phyloP scores from a whole-genome alignment of 2,888 invertebrate genomes.

The Chloromyia formosa region DNA sequence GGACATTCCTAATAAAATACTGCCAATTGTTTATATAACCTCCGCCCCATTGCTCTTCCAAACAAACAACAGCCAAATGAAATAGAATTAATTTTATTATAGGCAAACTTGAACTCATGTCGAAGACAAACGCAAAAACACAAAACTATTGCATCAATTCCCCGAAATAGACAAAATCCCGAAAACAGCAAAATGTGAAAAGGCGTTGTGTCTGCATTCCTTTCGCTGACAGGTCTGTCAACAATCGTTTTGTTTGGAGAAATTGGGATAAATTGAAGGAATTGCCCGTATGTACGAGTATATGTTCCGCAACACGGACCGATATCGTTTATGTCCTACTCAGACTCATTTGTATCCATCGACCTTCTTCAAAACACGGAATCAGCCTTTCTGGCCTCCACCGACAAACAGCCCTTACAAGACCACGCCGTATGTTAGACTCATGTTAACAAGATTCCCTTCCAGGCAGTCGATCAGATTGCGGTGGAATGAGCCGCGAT shows the following conservation, averaged over 20 bases:
- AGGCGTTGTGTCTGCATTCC: slow-evolving; percentile 42
- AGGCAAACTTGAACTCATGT: not conserved
- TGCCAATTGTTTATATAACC: too few relatives aligned
- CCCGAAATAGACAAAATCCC: slow-evolving; percentile 12
- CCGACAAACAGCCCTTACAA: slow-evolving; percentile 38
- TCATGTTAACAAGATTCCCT: slow-evolving; percentile 40
- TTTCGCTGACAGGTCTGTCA: slow-evolving; percentile 44
- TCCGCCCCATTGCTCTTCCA: too few relatives aligned
- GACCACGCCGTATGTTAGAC: slow-evolving; percentile 43
- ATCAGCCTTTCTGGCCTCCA: slow-evolving; percentile 15
- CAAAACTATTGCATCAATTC: not conserved
- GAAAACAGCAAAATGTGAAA: slow-evolving; percentile 34
- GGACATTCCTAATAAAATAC: too few relatives aligned
- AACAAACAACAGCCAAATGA: slow-evolving; percentile 18
- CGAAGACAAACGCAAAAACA: slow-evolving; percentile 2
- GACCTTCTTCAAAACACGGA: slow-evolving; percentile 43
- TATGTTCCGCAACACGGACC: slow-evolving; percentile 23
- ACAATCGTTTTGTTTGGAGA: slow-evolving; percentile 42
- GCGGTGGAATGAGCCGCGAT: not conserved
- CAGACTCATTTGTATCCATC: slow-evolving; percentile 43
- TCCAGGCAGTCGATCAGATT: not conserved
- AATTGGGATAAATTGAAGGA: slow-evolving; percentile 36
- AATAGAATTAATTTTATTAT: slow-evolving; percentile 37
- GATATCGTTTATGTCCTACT: slow-evolving; percentile 33
- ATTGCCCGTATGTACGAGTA: slow-evolving; percentile 31